Conservation (phyloP, 2,113 vertebrate genomes). For the Oreochromis niloticus region DNA sequence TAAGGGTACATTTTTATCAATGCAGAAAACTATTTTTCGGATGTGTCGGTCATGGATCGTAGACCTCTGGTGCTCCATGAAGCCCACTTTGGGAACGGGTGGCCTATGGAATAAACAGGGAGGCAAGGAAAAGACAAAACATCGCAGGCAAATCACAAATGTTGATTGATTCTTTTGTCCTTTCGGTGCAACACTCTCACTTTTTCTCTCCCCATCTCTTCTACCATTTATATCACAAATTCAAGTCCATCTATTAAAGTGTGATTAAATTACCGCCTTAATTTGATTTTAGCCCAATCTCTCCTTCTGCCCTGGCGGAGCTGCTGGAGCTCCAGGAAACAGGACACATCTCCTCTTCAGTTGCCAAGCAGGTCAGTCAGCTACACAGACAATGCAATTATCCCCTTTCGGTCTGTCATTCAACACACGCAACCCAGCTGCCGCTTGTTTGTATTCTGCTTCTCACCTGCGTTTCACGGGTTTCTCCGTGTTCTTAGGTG, state of each 20-base stretch:
- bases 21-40: not conserved
- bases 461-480: not conserved
- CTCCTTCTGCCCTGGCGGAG: conserved; percentile 76
- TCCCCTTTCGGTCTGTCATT: not conserved
- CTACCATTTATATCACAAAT: not conserved
- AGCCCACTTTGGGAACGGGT: not conserved
- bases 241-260: not conserved
- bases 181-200: not conserved
- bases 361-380: conserved; percentile 82
- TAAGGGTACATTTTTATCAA: not conserved
- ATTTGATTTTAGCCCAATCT: conserved; percentile 75
- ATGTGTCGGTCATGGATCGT: not conserved
- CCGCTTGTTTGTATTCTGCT: not conserved
- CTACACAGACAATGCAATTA: not conserved
- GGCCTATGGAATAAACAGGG: conserved; percentile 19
- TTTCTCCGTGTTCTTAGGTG: conserved; percentile 47
- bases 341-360: conserved; percentile 80
- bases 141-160: not conserved
- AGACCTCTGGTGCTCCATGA: not conserved
- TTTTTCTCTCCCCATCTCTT: not conserved
- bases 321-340: conserved; percentile 83
- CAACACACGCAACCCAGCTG: not conserved
- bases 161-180: not conserved
- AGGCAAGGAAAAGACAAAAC: not conserved
- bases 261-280: conserved; percentile 1